Conservation (phyloP, 2,113 vertebrate genomes). For the Cynoglossus semilaevis region DNA sequence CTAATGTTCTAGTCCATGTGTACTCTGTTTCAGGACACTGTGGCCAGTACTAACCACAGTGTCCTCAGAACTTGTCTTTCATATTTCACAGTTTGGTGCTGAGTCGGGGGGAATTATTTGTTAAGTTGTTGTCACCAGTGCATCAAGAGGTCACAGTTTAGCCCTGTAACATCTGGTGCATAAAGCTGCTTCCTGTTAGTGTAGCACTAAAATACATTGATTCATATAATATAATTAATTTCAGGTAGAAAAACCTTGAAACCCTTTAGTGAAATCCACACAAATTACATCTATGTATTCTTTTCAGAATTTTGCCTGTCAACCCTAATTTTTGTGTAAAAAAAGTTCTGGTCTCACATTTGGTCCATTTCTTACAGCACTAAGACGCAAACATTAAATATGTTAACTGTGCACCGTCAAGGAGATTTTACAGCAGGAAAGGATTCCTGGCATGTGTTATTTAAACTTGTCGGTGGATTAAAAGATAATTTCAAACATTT, state of each 20-base stretch:
- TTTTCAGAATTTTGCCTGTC: no score
- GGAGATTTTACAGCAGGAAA: no score
- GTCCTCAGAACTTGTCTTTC: neutral
- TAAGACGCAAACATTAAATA: no score
- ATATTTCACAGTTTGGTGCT: neutral
- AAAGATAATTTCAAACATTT: constrained; percentile 24
- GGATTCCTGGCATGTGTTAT: neutral
- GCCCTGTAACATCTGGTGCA: constrained; percentile 25
- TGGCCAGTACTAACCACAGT: constrained; percentile 1
- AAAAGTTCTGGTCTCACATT: no score
- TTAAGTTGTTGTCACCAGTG: constrained; percentile 11
- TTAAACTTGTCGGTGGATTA: constrained; percentile 7
- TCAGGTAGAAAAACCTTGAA: no score
- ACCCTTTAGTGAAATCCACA: no score
- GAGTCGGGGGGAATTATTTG: neutral
- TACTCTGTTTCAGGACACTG: neutral
- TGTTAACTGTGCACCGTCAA: no score
- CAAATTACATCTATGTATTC: no score
- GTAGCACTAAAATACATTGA: constrained; percentile 2
- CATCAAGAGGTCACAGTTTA: constrained; percentile 12
- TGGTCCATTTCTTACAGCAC: no score
- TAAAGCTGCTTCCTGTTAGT: constrained; percentile 54
- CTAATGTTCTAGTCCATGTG: neutral
- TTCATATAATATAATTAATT: no score
- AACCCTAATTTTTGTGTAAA: no score